A percentile compares a stretch with the other conserved stretches of the same genome.
Evolutionary conservation across 2,888 invertebrate species (phyloP).

Genomic region (Coenonympha glycerion): DNA sequence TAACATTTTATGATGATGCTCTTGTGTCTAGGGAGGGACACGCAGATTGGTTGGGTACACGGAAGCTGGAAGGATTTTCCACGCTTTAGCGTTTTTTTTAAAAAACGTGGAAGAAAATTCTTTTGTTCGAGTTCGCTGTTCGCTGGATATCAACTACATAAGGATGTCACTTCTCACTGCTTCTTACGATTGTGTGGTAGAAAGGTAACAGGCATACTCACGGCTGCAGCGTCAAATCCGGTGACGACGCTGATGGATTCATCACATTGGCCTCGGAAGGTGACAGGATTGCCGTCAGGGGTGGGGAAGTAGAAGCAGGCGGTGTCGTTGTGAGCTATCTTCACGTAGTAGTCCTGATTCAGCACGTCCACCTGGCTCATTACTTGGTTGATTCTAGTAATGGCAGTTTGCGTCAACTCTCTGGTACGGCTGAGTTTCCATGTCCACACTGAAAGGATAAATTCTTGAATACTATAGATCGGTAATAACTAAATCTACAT

Average conservation of each 20-base stretch:
- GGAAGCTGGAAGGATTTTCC: too few species aligned
- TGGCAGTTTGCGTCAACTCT: conserved; percentile 32
- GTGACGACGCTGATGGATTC: conserved; percentile 35
- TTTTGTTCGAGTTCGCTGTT: too few species aligned
- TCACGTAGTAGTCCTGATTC: conserved; percentile 38
- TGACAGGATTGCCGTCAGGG: conserved; percentile 32
- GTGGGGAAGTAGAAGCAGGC: conserved; percentile 40
- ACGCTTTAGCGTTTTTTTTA: too few species aligned
- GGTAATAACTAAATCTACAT: too few species aligned
- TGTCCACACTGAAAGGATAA: conserved; percentile 42
- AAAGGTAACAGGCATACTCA: conserved; percentile 24
- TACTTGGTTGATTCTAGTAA: conserved; percentile 33
- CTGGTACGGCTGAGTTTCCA: conserved; percentile 48
- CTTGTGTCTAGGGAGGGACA: too few species aligned
- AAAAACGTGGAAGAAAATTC: too few species aligned
- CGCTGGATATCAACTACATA: too few species aligned
- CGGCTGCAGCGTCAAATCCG: conserved; percentile 36
- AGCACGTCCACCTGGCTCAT: conserved; percentile 36
- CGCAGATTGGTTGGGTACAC: not conserved
- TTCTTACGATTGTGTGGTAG: too few species aligned
- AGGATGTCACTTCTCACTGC: too few species aligned
- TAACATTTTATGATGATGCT: too few species aligned
- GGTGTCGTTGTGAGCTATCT: conserved; percentile 33
- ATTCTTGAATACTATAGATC: not conserved
- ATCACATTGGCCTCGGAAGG: conserved; percentile 43